Evolutionary conservation across 2,888 invertebrate genomes (phyloP), one percentile per base, ranked within the genome.

Genomic region (Idaea dimidiata): DNA sequence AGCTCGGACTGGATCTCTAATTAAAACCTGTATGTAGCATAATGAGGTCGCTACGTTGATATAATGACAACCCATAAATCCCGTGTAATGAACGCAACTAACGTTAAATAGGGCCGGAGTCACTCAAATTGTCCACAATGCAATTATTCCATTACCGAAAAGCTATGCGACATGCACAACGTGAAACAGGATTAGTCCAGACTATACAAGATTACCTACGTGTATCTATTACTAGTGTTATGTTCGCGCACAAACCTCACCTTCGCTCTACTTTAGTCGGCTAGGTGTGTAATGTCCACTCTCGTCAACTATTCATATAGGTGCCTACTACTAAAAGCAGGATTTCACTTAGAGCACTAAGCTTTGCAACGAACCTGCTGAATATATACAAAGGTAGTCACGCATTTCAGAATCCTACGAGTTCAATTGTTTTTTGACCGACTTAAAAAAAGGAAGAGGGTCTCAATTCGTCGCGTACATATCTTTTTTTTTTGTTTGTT

Each of bases 1-100:
- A 72, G 66, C 73, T 73, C 66, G 71, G 70, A 73, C 82, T 84
- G 82, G 78, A 77, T 82, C 80, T 83, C 83, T 87, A 86, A 90
- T 89, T 89, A 88, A 89, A 89, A 88, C 83, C 76, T 86, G 83
- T 82, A 80, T 78, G 77, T 79, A 72, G 77, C 76, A 84, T 88
- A 89, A 90, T 90, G 88, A 88, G 84, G 82, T 83, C 84, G 79
- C 82, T 79, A 56, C 62, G 63, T 75, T 80, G 77, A 81, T 76
- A 84, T 83, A 80, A 88, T 88, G 89, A 87, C 89, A 87, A 83
- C 83, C 84, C 87, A 90, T 89, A 89, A 91, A 90, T 89, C 86
- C 83, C 73, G 72, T 78, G 81, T 89, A 89, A 90, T 89, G 89
- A 90, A 88, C 84, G 86, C 87, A 84, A 79, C 75, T 75, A 85